These are phyloP conservation scores for Andinoacara biseriatus DNA, from an alignment of 2,113 vertebrate species.

Conservation along the genomic window DNA sequence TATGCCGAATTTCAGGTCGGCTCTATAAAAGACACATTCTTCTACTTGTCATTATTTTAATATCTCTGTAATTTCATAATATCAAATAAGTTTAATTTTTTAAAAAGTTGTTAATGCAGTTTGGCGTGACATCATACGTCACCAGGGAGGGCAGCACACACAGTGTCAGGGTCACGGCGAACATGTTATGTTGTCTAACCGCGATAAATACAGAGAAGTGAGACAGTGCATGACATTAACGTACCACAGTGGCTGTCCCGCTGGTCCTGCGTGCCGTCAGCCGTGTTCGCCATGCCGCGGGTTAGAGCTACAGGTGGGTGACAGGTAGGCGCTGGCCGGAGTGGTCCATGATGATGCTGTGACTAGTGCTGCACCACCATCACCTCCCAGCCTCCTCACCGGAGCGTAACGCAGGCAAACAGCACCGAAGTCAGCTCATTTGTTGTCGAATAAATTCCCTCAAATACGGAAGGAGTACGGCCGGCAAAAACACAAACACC, in stretches of 20 bases:
- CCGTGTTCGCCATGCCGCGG: constrained; percentile 66
- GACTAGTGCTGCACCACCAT: constrained; percentile 31
- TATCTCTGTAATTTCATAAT: accelerated
- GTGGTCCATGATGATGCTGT: constrained; percentile 69
- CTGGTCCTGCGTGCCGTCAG: constrained; percentile 35
- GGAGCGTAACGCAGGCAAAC: constrained; percentile 34
- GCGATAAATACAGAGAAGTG: not conserved
- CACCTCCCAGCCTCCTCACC: constrained; percentile 36
- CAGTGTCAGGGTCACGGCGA: not conserved
- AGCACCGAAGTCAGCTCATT: not conserved
- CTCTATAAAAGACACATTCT: not conserved
- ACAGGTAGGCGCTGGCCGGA: constrained; percentile 45
- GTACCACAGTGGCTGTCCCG: constrained; percentile 53
- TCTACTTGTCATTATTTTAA: accelerated
- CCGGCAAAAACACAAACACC: not conserved
- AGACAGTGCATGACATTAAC: not conserved
- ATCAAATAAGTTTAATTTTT: accelerated
- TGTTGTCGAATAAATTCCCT: not conserved
- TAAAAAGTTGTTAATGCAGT: not conserved
- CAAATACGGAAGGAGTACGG: no score
- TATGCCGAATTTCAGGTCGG: not conserved
- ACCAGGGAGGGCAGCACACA: not conserved
- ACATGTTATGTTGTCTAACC: not conserved
- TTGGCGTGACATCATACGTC: not conserved
- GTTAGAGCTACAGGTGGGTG: constrained; percentile 73